These are phyloP conservation scores for Leptinotarsa haldemani DNA, from an alignment of 2,888 invertebrate genomes.

Conservation along the genomic window DNA sequence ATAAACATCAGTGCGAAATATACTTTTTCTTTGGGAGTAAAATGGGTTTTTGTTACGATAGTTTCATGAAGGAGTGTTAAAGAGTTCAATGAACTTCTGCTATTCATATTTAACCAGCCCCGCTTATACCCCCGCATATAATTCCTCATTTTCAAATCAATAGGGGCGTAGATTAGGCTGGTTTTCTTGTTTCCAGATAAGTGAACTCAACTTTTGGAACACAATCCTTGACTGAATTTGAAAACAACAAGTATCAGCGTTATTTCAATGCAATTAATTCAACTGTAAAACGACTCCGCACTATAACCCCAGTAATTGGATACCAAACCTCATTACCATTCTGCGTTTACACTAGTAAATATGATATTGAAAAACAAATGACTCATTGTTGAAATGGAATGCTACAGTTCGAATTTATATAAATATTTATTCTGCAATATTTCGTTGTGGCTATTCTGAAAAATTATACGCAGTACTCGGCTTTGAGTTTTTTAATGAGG, in stretches of 20 bases:
- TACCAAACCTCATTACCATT: slow-evolving; percentile 12
- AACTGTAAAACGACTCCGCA: slow-evolving; percentile 7
- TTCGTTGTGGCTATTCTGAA: slow-evolving; percentile 11
- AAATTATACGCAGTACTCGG: slow-evolving; percentile 27
- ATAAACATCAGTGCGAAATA: too few relatives aligned
- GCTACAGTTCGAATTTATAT: slow-evolving; percentile 14
- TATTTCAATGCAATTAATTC: background rate
- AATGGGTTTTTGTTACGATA: too few relatives aligned
- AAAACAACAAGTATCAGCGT: background rate
- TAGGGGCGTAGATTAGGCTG: too few relatives aligned
- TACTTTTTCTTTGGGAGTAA: too few relatives aligned
- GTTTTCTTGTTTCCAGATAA: too few relatives aligned
- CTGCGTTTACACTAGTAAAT: slow-evolving; percentile 8
- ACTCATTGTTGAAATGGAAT: slow-evolving; percentile 28
- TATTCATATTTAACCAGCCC: too few relatives aligned
- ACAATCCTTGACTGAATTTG: background rate
- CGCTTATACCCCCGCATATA: too few relatives aligned
- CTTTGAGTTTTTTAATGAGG: slow-evolving; percentile 28
- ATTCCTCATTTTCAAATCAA: too few relatives aligned
- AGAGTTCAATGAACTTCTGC: too few relatives aligned
- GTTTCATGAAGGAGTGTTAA: too few relatives aligned
- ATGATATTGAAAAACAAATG: slow-evolving; percentile 37
- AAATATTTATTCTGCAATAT: slow-evolving; percentile 24
- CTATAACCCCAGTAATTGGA: slow-evolving; percentile 19
- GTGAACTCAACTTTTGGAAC: too few relatives aligned